Conservation (phyloP, 2,113 vertebrate species). For the Grantiella picta region DNA sequence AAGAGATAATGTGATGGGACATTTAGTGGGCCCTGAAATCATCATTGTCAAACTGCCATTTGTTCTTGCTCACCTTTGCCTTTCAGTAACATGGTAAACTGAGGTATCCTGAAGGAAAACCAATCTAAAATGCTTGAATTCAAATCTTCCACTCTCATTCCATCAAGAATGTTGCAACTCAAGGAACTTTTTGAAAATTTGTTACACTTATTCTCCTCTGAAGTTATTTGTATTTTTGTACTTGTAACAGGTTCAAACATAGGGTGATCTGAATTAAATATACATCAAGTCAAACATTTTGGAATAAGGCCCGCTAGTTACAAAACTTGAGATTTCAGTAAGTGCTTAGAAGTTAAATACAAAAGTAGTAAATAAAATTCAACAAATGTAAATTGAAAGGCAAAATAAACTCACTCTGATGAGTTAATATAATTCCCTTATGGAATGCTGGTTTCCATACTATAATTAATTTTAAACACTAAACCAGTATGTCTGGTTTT, state of each 20-base stretch:
- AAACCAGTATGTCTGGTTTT: slow-evolving; percentile 46
- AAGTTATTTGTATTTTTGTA: background rate
- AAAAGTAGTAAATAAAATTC: slow-evolving; percentile 53
- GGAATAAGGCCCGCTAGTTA: background rate
- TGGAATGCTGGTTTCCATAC: slow-evolving; percentile 53
- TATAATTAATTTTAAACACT: slow-evolving; percentile 61
- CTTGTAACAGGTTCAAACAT: background rate
- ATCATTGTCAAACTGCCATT: background rate
- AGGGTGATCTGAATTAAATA: background rate
- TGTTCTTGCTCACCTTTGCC: background rate
- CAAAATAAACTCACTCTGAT: slow-evolving; percentile 43
- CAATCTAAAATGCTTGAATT: background rate
- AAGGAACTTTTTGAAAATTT: background rate
- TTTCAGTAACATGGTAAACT: background rate
- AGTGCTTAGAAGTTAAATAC: background rate
- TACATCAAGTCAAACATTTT: background rate
- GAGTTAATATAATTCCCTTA: slow-evolving; percentile 57
- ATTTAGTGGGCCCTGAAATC: background rate
- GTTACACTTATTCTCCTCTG: background rate
- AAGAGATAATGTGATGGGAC: background rate
- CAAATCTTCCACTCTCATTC: background rate
- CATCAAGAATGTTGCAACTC: background rate
- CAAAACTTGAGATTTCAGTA: background rate
- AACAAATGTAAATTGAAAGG: slow-evolving; percentile 51
- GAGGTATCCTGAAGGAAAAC: background rate